A percentile compares a stretch with the other conserved stretches of the same genome.
These are phyloP conservation scores for Oreochromis niloticus DNA, from an alignment of 2,113 vertebrate species.

Conservation along the genomic window DNA sequence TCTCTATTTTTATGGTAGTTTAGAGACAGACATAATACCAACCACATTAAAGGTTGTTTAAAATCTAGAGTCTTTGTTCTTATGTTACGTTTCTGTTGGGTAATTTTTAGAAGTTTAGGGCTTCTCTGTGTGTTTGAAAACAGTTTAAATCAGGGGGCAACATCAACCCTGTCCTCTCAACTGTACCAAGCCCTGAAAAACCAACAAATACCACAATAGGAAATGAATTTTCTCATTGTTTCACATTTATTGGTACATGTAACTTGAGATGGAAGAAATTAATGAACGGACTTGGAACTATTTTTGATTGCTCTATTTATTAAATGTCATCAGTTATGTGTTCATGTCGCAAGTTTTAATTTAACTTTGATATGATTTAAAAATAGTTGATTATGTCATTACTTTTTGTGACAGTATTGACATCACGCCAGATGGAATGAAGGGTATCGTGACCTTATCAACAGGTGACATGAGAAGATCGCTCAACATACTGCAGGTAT, in stretches of 20 bases:
- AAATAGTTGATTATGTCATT: background rate
- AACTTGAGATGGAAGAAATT: background rate
- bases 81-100: background rate
- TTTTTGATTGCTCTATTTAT: background rate
- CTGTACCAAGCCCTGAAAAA: background rate
- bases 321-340: background rate
- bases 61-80: background rate
- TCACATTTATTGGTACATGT: background rate
- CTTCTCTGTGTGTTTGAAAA: background rate
- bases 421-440: slow-evolving; percentile 87
- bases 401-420: slow-evolving; percentile 77
- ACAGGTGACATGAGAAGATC: slow-evolving; percentile 94
- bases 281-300: background rate
- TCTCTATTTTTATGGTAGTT: background rate
- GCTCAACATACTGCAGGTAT: slow-evolving; percentile 93
- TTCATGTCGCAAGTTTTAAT: background rate
- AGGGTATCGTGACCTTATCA: slow-evolving; percentile 89
- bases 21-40: background rate
- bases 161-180: background rate
- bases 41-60: background rate
- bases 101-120: background rate
- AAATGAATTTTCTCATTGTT: background rate
- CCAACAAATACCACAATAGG: background rate
- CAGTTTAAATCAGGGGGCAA: background rate
- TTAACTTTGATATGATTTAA: background rate